A percentile compares a stretch with the other conserved stretches of the same genome.
Conservation (phyloP, 2,113 vertebrate genomes). For the Catharus bicknelli region DNA sequence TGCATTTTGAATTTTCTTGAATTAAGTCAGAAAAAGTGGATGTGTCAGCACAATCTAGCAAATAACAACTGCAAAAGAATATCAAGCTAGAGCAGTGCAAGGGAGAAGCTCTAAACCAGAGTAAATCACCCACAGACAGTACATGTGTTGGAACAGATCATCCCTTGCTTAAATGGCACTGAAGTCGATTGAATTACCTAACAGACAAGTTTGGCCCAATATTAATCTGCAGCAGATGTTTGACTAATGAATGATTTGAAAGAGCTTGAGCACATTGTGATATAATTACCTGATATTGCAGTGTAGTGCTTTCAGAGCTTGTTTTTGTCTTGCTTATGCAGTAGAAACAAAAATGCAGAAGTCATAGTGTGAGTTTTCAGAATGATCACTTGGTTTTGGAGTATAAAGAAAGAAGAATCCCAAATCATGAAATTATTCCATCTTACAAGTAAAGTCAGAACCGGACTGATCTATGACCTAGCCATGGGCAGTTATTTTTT, state of each 20-base stretch:
- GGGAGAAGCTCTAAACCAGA: background rate
- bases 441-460: background rate
- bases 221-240: slow-evolving; percentile 47
- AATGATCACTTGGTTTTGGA: background rate
- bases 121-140: background rate
- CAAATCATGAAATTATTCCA: background rate
- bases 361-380: background rate
- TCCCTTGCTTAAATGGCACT: background rate
- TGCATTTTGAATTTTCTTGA: slow-evolving; percentile 37
- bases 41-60: slow-evolving; percentile 29
- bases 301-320: background rate
- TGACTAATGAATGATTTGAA: slow-evolving; percentile 25
- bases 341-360: background rate
- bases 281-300: background rate
- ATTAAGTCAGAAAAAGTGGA: slow-evolving; percentile 35
- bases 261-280: background rate
- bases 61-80: slow-evolving; percentile 19
- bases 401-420: background rate
- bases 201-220: background rate
- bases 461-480: background rate
- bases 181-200: background rate
- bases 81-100: background rate
- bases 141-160: slow-evolving; percentile 1
- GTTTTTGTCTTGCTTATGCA: background rate
- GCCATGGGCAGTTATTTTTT: background rate